Base-by-base conservation (phyloP, 2,113 vertebrate genomes). In the Butorides virescens region DNA sequence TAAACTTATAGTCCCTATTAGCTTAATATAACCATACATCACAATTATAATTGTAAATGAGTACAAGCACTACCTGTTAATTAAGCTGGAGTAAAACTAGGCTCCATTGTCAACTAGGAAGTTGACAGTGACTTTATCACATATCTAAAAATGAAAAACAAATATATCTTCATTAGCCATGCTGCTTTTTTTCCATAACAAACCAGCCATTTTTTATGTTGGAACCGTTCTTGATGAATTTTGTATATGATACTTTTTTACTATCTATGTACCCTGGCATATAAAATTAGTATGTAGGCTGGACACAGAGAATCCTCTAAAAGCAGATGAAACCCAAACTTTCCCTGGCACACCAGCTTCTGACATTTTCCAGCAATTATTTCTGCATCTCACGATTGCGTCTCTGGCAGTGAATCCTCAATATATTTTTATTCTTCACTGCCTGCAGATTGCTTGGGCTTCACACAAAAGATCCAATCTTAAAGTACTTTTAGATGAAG, bases 391-490 rank as follows among this genome's bases (percentile, higher is more conserved):
- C 68, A 88, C 2, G 3, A 74, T 55, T 90, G 19, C 79, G 80
- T 88, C 88, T 90, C 63, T 86, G 37, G 55, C 65, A 88, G 68
- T 59, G 61, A 95, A 63, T 81, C 34, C 44, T 87, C 76, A 84
- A 46, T 84, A 75, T 87, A 61, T 92, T 94, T 95, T 93, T 94
- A 71, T 88, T 93, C 84, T 89, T 92, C 68, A 42, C 61, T 93
- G 80, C 21, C 56, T 85, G 46, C 76, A 80, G 65, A 68, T 91
- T 96, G 47, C 65, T 93, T 7, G 6, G 49, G 58, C 84, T 96
- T 97, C 79, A 68, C 72, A 96, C 80, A 96, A 93, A 95, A 94
- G 79, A 90, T 74, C 47, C 86, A 93, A 71, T 96, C 79, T 95
- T 78, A 77, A 91, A 90, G 76, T 93, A 92, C 83, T 92, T 92